Conservation (phyloP, 2,113 vertebrate genomes). For the Calidris pygmaea region DNA sequence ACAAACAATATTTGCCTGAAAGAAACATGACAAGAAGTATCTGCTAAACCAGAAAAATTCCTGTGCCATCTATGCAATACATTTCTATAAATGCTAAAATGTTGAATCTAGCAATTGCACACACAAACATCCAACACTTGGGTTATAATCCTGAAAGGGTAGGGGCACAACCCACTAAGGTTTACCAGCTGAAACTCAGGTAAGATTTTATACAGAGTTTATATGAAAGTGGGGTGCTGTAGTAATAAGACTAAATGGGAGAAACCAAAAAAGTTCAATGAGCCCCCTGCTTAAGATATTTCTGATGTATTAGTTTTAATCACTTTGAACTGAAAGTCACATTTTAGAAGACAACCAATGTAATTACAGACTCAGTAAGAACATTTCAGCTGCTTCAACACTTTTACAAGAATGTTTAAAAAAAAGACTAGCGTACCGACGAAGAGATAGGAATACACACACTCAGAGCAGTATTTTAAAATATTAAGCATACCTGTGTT, state of each 20-base stretch:
- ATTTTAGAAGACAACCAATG: not conserved
- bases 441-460: not conserved
- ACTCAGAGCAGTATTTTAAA: not conserved
- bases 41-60: not conserved
- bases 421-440: not conserved
- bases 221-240: rapidly evolving
- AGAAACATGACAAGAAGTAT: not conserved
- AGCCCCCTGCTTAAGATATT: not conserved
- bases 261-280: not conserved
- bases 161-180: not conserved
- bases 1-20: not conserved
- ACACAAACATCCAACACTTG: not conserved
- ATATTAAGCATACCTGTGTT: slow-evolving; percentile 85
- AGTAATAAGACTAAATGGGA: not conserved
- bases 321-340: not conserved
- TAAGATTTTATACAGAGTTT: not conserved
- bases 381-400: not conserved
- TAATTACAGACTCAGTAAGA: not conserved
- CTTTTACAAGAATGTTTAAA: not conserved
- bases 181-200: not conserved
- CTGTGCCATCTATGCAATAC: not conserved
- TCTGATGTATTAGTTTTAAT: not conserved
- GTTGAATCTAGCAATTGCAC: not conserved
- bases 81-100: not conserved
- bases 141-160: not conserved